Base-by-base conservation (phyloP, 1,140 invertebrate species). In the Pseudomyrmex cubaensis region DNA sequence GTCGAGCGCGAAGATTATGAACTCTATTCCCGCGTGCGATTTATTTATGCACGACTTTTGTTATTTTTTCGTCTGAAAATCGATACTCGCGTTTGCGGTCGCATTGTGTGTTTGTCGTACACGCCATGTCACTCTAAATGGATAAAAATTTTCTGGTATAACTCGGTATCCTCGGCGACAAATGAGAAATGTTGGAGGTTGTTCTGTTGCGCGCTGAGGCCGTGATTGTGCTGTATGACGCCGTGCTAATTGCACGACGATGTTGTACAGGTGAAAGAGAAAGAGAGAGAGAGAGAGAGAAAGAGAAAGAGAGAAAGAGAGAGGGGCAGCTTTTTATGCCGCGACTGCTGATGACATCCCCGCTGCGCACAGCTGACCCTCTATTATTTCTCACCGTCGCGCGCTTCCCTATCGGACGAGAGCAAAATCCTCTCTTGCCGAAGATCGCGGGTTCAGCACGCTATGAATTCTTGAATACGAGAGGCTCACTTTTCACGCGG, bases 341-440 rank as follows among this genome's bases (percentile, higher is more conserved):
- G 82, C 85, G 85, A 84, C 86, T 92, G 91, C 83, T 85, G 83
- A 87, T 92, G 91, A 92, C 91, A 92, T 77, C 86, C 66, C 76
- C 91, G 91, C 88, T 67, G 75, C 72, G 83, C 83, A 86, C 91
- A 92, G 91, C 88, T 92, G 90, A 92, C 88, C 91, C 90, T 88
- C 90, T 80, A 92, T 92, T 92, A 92, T 92, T 91, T 91, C 89
- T 88, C 88, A 56, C 77, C 78, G 72, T 80, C 83, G 35, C 35
- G 35, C 35, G 78, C 62, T 83, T 87, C 85, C 80, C 87, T 85
- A 91, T 91, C 88, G 87, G 83, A 66, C 63, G 35, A 77, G 76
- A 82, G 78, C 75, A 44, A 82, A 82, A 87, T 85, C 64, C 87
- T 64, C 63, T 59, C 75, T 61, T 17, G 46, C 35, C 72, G 35